Percentiles rank a stretch among this genome's conserved stretches.
Conservation (phyloP, 2,797 vertebrate species). For the Bovichtus diacanthus region DNA sequence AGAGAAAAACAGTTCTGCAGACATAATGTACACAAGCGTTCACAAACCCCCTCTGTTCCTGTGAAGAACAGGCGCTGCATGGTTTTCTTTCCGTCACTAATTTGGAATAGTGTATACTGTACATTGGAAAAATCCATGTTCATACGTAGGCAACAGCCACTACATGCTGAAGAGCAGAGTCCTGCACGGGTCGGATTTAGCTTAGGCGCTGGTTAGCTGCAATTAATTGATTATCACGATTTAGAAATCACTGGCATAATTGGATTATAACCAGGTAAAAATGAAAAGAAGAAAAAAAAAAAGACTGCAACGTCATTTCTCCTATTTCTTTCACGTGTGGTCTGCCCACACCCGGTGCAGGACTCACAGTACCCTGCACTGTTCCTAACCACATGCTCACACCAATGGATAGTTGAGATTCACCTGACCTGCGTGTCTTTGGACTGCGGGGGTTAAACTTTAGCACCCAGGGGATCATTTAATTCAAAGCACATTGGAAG, state of each 20-base stretch:
- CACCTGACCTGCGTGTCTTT: neutral
- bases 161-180: neutral
- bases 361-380: neutral
- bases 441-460: neutral
- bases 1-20: conserved; percentile 71
- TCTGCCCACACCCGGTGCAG: neutral
- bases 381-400: neutral
- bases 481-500: neutral
- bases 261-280: neutral
- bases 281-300: too few species aligned
- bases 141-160: neutral
- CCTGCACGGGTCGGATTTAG: neutral
- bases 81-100: conserved; percentile 34
- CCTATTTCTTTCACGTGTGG: neutral
- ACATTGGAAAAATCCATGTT: conserved; percentile 37
- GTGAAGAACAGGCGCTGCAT: conserved; percentile 25
- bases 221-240: neutral
- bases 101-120: conserved; percentile 33
- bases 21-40: conserved; percentile 72
- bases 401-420: neutral
- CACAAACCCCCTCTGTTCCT: conserved; percentile 72
- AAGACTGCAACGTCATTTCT: neutral
- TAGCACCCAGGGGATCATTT: neutral
- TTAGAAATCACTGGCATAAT: neutral
- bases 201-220: too few species aligned